Evolutionary conservation across 2,113 vertebrate genomes (phyloP).

Genomic region (Amphiprion ocellaris): DNA sequence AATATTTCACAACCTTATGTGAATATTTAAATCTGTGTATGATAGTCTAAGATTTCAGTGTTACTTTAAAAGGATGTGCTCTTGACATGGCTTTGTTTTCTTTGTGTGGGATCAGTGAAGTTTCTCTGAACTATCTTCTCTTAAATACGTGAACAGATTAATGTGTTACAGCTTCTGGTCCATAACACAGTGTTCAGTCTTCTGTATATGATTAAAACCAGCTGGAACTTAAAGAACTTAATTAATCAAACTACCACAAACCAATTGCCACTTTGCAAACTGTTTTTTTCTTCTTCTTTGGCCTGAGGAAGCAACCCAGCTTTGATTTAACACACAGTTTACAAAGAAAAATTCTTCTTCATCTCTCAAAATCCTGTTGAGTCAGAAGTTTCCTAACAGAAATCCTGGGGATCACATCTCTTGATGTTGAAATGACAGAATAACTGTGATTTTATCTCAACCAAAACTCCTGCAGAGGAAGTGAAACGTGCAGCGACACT

Average conservation of each 20-base stretch:
- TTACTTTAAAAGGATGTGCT: no score
- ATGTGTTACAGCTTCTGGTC: background rate
- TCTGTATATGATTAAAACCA: background rate
- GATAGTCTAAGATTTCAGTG: no score
- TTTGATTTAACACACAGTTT: background rate
- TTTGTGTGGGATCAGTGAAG: background rate
- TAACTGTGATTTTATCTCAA: background rate
- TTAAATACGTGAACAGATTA: background rate
- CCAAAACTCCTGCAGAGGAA: constrained; percentile 9
- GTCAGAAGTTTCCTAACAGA: background rate
- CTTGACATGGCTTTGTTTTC: no score
- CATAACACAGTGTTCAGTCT: background rate
- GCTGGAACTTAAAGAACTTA: background rate
- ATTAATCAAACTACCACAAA: background rate
- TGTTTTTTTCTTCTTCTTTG: background rate
- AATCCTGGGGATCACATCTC: background rate
- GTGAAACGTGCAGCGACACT: background rate
- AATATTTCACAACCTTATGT: background rate
- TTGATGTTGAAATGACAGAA: background rate
- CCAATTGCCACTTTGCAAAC: background rate
- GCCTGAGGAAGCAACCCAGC: background rate
- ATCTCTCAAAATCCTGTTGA: background rate
- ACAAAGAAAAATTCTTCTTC: no score
- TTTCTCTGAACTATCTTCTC: background rate
- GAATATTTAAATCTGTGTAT: no score